These are phyloP conservation scores for Apostichopus japonicus DNA, from an alignment of 35 echinoderm and acorn worm species.

Conservation along the genomic window DNA sequence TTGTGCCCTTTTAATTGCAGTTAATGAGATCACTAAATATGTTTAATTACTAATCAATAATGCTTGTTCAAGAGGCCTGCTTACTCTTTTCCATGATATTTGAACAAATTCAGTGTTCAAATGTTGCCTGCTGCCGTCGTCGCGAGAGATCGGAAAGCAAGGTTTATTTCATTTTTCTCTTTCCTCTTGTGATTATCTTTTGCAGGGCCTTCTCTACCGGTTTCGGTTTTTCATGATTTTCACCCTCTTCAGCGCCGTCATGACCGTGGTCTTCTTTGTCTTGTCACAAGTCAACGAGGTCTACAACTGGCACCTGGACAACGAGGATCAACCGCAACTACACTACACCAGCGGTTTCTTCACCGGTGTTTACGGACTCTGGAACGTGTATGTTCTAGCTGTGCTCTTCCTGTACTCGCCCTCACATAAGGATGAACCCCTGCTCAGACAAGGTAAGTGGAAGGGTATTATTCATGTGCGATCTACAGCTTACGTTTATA, in stretches of 20 bases:
- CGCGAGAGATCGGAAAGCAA: too few relatives aligned
- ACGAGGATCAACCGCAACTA: conserved; percentile 42
- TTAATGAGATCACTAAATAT: too few relatives aligned
- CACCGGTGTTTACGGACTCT: conserved; percentile 96
- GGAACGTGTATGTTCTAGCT: conserved; percentile 96
- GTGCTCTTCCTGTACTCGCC: conserved; percentile 90
- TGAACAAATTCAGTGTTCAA: too few relatives aligned
- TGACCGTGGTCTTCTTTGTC: conserved; percentile 96
- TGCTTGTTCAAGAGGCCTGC: too few relatives aligned
- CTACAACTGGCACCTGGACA: conserved; percentile 69
- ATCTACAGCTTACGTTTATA: too few relatives aligned
- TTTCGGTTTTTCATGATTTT: conserved; percentile 99
- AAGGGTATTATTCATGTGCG: not conserved
- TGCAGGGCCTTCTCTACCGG: conserved; percentile 87
- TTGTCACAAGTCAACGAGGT: conserved; percentile 90
- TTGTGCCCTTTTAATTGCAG: too few relatives aligned
- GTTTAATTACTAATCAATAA: too few relatives aligned
- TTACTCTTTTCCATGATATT: too few relatives aligned
- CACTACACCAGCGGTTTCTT: conserved; percentile 96
- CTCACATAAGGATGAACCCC: conserved; percentile 76
- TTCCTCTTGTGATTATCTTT: not conserved
- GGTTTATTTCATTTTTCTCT: too few relatives aligned
- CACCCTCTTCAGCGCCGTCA: conserved; percentile 81
- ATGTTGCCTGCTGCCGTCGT: too few relatives aligned
- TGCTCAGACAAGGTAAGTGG: conserved; percentile 8